Evolutionary conservation across 1,140 invertebrate species (phyloP).

Genomic region (Metaphire vulgaris): DNA sequence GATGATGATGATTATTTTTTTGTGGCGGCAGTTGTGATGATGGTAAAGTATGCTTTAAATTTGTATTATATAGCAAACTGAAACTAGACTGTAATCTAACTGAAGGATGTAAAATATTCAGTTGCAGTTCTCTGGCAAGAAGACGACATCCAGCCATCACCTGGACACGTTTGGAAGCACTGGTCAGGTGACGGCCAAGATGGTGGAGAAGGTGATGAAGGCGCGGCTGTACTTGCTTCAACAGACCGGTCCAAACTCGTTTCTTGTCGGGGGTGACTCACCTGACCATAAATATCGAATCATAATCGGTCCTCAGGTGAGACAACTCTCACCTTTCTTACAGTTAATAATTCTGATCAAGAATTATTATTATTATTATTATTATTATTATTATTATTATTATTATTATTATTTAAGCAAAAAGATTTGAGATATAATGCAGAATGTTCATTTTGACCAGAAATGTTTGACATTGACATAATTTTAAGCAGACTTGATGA

Average conservation of each 20-base stretch:
- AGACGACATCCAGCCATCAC: background rate
- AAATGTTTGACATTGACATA: background rate
- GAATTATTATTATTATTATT: too few species aligned
- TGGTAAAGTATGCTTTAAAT: too few species aligned
- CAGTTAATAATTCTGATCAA: too few species aligned
- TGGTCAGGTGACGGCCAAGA: constrained; percentile 8
- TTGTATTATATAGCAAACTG: too few species aligned
- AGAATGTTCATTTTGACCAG: background rate
- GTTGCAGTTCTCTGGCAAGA: background rate
- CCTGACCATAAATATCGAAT: constrained; percentile 54
- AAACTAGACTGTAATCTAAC: too few species aligned
- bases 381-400: too few species aligned
- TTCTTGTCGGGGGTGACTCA: constrained; percentile 54
- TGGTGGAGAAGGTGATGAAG: constrained; percentile 46
- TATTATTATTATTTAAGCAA: too few species aligned
- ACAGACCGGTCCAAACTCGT: constrained; percentile 54
- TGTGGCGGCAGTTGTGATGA: too few species aligned
- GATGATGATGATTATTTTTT: too few species aligned
- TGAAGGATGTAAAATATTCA: too few species aligned
- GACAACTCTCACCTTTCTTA: background rate
- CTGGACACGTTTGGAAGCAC: background rate
- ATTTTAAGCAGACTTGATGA: too few species aligned
- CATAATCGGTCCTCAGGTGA: constrained; percentile 55
- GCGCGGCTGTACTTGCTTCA: constrained; percentile 54
- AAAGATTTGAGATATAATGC: too few species aligned